phyloP scores from a whole-genome alignment of 2,113 vertebrate species.

The Mus spicilegus region DNA sequence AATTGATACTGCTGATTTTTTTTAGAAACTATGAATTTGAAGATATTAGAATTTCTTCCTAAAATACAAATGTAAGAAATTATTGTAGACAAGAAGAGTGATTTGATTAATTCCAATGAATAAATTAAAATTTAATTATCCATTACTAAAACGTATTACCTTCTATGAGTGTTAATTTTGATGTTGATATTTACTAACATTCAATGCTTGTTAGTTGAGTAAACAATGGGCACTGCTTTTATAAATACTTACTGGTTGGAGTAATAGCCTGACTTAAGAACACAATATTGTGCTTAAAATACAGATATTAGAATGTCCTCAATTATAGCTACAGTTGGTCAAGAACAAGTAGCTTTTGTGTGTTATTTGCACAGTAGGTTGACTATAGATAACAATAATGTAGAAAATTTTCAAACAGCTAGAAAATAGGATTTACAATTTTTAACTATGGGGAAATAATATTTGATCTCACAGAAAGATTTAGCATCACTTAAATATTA shows the following conservation, averaged over 20 bases:
- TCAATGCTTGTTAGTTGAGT: background rate
- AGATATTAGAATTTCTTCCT: background rate
- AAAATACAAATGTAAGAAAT: background rate
- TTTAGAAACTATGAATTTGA: background rate
- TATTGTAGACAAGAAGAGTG: background rate
- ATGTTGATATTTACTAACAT: background rate
- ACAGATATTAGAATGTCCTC: background rate
- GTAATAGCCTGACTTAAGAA: background rate
- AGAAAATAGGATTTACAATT: background rate
- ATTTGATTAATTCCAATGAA: constrained; percentile 7
- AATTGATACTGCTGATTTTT: background rate
- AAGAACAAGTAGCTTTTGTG: background rate
- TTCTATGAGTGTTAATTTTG: background rate
- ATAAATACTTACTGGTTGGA: background rate
- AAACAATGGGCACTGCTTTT: background rate
- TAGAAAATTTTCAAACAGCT: background rate
- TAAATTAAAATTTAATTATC: background rate
- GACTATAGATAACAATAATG: background rate
- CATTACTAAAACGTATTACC: background rate
- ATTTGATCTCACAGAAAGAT: background rate
- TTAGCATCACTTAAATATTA: background rate
- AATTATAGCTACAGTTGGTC: background rate
- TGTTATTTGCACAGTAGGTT: background rate
- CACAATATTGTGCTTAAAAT: background rate
- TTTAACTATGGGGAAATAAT: background rate